Evolutionary conservation across 2,888 invertebrate genomes (phyloP), one percentile per base, ranked within the genome.

Genomic region (Invenusta paracnida): DNA sequence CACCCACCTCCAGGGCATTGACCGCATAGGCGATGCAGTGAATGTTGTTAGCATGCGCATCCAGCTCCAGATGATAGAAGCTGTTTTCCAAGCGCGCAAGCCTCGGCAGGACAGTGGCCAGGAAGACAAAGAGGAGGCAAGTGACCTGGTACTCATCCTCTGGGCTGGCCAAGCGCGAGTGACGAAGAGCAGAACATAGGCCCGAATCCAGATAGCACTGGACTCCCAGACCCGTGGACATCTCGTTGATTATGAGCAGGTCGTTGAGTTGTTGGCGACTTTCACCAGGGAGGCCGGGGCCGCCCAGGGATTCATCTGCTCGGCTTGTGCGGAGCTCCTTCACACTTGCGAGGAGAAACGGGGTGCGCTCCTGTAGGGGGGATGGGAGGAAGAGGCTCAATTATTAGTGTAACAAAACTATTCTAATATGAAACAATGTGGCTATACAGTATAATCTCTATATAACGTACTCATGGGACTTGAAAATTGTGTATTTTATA

Each of bases 1-100:
- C 48, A 17, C 1, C 25, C 31, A 86, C 86, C 82, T 81, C 28
- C 0, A 98, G 95, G 89, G 96, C 95, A 90, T 97, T 97, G 67
- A 98, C 95, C 0, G 98, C 97, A 81, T 96, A 94, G 0, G 98
- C 97, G 93, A 99, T 95, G 90, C 99, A 99, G 91, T 99, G 99
- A 87, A 96, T 96, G 91, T 99, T 99, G 92, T 99, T 99, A n/a
- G 96, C 94, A 91, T 99, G 98, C 0, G 82, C 86, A 17, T 87
- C 86, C 27, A 87, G 30, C 23, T 86, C 86, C 1, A 85, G 67
- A 17, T 29, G 73, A 25, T 83, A 87, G 30, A 86, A 66, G 30
- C 81, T 81, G 11, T 85, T 85, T 25, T 86, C 87, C 1, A 83
- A 81, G 29, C 95, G 94, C 0, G 98, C 97, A 83, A 99, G 93